Conservation (phyloP, 2,113 vertebrate genomes). For the Nesogale talazaci region DNA sequence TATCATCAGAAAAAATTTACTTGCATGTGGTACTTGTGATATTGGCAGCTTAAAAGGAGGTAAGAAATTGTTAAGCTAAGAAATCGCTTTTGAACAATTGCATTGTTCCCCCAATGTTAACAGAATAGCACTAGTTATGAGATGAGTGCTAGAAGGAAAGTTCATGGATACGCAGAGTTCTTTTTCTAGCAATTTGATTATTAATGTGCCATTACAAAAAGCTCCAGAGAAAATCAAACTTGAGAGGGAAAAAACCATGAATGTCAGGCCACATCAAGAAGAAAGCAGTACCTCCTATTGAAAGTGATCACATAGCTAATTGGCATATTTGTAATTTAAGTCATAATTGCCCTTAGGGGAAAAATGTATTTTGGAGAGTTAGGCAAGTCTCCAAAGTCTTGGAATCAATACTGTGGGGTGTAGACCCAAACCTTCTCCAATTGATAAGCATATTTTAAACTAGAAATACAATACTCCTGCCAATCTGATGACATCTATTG, state of each 20-base stretch:
- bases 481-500: too few species aligned
- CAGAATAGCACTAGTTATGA: not conserved
- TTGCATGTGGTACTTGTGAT: too few species aligned
- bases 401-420: accelerated
- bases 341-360: accelerated
- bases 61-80: too few species aligned
- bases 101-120: not conserved
- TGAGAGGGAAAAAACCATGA: not conserved
- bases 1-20: too few species aligned
- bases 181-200: not conserved
- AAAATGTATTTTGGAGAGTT: not conserved
- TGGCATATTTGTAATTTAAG: not conserved
- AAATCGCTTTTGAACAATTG: not conserved
- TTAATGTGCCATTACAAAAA: not conserved
- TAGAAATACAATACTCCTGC: too few species aligned
- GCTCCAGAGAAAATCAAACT: not conserved
- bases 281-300: not conserved
- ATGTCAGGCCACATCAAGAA: conserved; percentile 3
- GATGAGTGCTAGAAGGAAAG: not conserved
- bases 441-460: not conserved
- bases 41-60: too few species aligned
- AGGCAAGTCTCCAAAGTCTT: not conserved
- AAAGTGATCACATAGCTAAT: not conserved
- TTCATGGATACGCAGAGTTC: not conserved
- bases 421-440: not conserved